These are phyloP conservation scores for Palythoa grandiflora DNA, from an alignment of 92 coral and sea anemone species.

Conservation along the genomic window DNA sequence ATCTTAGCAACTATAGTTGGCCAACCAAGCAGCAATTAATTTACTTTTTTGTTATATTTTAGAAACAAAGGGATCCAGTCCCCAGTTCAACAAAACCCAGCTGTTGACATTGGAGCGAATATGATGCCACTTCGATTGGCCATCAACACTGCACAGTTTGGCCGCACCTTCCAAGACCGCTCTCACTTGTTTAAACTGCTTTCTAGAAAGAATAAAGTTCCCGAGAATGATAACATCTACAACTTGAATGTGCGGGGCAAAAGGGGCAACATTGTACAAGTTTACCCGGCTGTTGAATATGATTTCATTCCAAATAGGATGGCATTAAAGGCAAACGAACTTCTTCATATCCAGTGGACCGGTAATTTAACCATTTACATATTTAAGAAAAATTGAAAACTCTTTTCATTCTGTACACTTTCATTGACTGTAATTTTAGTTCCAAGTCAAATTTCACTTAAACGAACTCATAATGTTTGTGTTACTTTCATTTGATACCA, in stretches of 20 bases:
- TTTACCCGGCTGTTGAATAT: slow-evolving; percentile 95
- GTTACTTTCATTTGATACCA: too few species aligned
- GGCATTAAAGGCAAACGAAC: slow-evolving; percentile 50
- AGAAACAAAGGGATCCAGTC: slow-evolving; percentile 67
- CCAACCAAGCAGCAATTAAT: too few species aligned
- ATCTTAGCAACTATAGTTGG: too few species aligned
- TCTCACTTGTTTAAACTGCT: slow-evolving; percentile 81
- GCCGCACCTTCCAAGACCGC: slow-evolving; percentile 97
- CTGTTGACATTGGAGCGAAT: slow-evolving; percentile 81
- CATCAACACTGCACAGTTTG: slow-evolving; percentile 97
- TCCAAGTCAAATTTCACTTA: too few species aligned
- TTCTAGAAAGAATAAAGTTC: slow-evolving; percentile 63
- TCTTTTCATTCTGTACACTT: not conserved
- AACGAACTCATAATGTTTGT: too few species aligned
- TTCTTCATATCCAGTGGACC: slow-evolving; percentile 97
- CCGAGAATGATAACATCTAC: slow-evolving; percentile 70
- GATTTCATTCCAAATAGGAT: slow-evolving; percentile 91
- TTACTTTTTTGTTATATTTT: not conserved
- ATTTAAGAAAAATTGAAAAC: not conserved
- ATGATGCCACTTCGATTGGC: slow-evolving; percentile 88
- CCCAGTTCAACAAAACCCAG: slow-evolving; percentile 91
- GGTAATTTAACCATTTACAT: slow-evolving; percentile 55
- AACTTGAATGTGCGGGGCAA: slow-evolving; percentile 97
- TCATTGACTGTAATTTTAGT: not conserved
- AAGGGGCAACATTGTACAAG: slow-evolving; percentile 96